Base-by-base conservation (phyloP, 2,888 invertebrate genomes). In the Volucella zonaria region DNA sequence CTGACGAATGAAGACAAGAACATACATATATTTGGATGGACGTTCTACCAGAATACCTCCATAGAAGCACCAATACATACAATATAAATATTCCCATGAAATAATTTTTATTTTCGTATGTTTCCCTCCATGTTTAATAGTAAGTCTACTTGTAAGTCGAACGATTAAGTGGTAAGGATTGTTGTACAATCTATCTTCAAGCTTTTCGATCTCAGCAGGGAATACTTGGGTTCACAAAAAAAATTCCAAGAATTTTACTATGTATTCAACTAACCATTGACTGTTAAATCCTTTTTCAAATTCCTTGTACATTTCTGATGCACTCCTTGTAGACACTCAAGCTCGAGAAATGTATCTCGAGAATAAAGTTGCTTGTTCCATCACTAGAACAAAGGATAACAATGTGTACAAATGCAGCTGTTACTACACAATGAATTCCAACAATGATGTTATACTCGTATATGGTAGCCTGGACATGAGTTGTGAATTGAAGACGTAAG, bases 391-490 rank as follows among this genome's bases (percentile, higher is more conserved):
- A n/a, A 14, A 40, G 2, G 23, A 47, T 1, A 49, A 62, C 14
- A 23, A 38, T 40, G 49, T 64, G 42, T 18, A n/a, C 42, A 43
- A n/a, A 1, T 43, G 67, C 54, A 67, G n/a, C 52, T 23, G 43
- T 12, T 66, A 52, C 23, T 52, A 23, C 15, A 18, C 15, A 66
- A 52, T n/a, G 18, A 52, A 66, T 66, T 18, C 8, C 31, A 6
- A 52, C 42, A 52, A 23, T 54, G 54, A 67, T 14, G 54, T 2
- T n/a, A 23, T 8, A n/a, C n/a, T n/a, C n/a, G n/a, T n/a, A 8
- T 10, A 23, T 40, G 56, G 15, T 58, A 3, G 58, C 15, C 6
- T 40, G 58, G 14, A 40, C 40, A 40, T 58, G 15, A 15, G 10
- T 58, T 43, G 23, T 54, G 14, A 23, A 43, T 54, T 23, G 52